phyloP scores from a whole-genome alignment of 2,797 vertebrate genomes.

The Lepus oiostolus region DNA sequence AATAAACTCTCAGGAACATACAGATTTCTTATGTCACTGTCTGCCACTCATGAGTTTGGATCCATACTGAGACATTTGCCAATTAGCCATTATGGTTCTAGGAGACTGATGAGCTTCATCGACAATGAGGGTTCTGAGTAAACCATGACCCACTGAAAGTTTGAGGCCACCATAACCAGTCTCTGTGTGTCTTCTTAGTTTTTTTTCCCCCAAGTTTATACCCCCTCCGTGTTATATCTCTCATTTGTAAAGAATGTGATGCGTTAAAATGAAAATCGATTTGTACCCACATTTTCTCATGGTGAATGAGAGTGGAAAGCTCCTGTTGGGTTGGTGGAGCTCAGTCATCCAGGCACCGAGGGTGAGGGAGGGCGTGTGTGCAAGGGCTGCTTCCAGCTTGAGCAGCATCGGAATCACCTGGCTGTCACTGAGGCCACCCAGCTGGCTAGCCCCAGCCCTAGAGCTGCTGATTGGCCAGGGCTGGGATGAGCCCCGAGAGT shows the following conservation, averaged over 20 bases:
- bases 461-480: not conserved
- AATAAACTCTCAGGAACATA: not conserved
- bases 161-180: not conserved
- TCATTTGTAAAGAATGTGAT: not conserved
- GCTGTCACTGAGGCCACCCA: too few species aligned
- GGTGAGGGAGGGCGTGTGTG: not conserved
- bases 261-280: not conserved
- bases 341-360: not conserved
- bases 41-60: slow-evolving; percentile 42
- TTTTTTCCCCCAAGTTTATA: not conserved
- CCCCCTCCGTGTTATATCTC: not conserved
- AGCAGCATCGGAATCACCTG: not conserved
- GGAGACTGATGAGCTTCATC: not conserved
- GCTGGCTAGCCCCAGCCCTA: not conserved
- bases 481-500: not conserved
- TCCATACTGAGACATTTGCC: not conserved
- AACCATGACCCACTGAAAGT: not conserved
- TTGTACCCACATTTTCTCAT: not conserved
- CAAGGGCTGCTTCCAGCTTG: not conserved
- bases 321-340: not conserved
- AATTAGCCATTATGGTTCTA: not conserved
- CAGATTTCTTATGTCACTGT: not conserved
- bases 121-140: not conserved
- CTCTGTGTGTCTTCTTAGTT: not conserved
- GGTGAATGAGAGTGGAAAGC: not conserved